Conservation (phyloP, 2,113 vertebrate species). For the Barnardius zonarius region DNA sequence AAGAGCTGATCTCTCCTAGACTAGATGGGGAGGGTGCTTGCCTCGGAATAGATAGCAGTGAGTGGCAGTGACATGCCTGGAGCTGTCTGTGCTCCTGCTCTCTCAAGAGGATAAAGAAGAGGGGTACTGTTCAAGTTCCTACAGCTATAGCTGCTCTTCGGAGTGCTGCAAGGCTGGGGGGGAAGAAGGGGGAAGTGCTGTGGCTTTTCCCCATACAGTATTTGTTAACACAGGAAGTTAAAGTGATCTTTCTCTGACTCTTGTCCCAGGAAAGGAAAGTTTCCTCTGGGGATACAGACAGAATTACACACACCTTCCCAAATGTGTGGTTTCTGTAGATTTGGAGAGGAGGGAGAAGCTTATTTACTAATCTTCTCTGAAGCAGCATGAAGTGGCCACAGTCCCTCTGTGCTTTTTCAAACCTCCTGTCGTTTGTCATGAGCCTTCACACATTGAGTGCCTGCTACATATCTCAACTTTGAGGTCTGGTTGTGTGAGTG, state of each 20-base stretch:
- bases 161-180: not conserved
- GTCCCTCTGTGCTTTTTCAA: not conserved
- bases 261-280: not conserved
- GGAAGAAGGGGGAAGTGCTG: not conserved
- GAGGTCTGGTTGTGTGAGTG: fast-evolving
- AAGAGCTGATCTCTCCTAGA: conserved; percentile 14
- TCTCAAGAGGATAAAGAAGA: not conserved
- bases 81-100: not conserved
- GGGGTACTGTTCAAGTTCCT: fast-evolving
- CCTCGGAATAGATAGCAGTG: conserved; percentile 14
- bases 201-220: not conserved
- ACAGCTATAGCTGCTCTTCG: not conserved
- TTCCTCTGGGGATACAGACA: not conserved
- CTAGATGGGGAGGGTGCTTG: not conserved
- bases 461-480: not conserved
- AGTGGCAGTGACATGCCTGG: conserved; percentile 23
- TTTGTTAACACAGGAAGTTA: not conserved
- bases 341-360: not conserved
- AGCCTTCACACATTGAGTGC: not conserved
- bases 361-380: not conserved
- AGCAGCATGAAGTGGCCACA: not conserved
- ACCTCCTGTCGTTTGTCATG: not conserved
- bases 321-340: not conserved
- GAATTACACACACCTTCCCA: not conserved
- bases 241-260: not conserved